phyloP scores from a whole-genome alignment of 2,797 vertebrate genomes.

The Halcyon leucocephala region DNA sequence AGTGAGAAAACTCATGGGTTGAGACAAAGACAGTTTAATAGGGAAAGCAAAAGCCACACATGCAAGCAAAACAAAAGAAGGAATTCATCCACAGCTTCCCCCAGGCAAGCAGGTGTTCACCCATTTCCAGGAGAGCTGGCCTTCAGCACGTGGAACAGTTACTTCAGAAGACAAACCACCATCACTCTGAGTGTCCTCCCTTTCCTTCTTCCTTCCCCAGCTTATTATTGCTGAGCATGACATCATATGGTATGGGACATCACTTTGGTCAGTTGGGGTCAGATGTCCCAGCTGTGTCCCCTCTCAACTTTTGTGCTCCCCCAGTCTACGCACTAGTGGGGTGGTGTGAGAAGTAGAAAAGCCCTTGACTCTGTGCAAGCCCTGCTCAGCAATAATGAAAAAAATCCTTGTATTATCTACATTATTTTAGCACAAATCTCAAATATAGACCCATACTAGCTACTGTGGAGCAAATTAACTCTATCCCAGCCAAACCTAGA shows the following conservation, averaged over 20 bases:
- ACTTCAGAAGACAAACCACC: background rate
- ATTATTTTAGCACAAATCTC: background rate
- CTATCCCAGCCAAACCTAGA: background rate
- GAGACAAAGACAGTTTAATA: background rate
- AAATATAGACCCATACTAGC: background rate
- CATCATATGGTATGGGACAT: background rate
- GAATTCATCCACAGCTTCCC: background rate
- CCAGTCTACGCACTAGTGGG: too few species aligned
- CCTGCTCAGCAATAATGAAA: background rate
- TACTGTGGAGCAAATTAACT: background rate
- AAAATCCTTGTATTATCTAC: background rate
- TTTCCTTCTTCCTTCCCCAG: background rate
- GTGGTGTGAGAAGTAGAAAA: background rate
- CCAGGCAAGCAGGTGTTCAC: background rate
- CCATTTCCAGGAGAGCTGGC: background rate
- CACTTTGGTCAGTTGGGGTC: background rate
- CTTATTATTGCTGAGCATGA: background rate
- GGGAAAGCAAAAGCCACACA: background rate
- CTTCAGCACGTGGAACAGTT: background rate
- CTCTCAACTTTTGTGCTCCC: background rate
- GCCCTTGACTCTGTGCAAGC: background rate
- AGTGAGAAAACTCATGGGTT: background rate
- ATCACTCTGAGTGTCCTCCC: background rate
- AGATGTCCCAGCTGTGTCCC: background rate
- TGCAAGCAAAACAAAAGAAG: background rate